Evolutionary conservation across 2,113 vertebrate species (phyloP), one percentile per base, ranked within the genome.

Genomic region (Mungos mungo): DNA sequence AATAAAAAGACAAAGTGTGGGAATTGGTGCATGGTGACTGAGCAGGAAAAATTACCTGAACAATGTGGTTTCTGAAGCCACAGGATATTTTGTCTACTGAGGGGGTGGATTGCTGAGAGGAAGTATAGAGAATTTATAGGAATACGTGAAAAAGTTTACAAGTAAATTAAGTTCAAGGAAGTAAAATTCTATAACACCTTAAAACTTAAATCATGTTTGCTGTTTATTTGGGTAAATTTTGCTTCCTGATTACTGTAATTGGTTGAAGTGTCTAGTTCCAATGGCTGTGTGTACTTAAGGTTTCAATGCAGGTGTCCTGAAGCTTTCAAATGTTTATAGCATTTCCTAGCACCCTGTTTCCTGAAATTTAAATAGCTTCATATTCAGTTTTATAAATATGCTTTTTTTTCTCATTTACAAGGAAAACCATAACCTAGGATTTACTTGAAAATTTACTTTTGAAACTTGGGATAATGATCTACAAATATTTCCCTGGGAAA

Each of bases 391-490:
- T 50, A 74, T 90, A 95, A 84, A 19, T 71, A 54, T 4, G 27
- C 41, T 5, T 31, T 63, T 27, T 88, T 79, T 80, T n/a, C 76
- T 50, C 27, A 69, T 95, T 95, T 92, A 45, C 27, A 69, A 92
- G 21, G 57, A 93, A 93, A 92, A 18, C 7, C n/a, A n/a, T 72
- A 97, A 97, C 27, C 81, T 81, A 52, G 45, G 25, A 94, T 25
- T 97, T 92, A 85, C 65, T 87, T 88, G 29, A 38, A 92, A 94
- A 92, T 95, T 96, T 85, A 79, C 69, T 85, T 95, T 96, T 77
- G 81, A 97, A 96, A 96, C 74, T 81, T 80, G 84, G 18, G 84
- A 92, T 97, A 96, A 96, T 92, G 80, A 97, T 95, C 90, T 94
- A 68, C 71, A 96, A 92, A 96, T 94, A 93, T 93, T 94, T 98